Percentiles rank a stretch among this genome's conserved stretches.
Conservation (phyloP, 2,888 invertebrate species). For the Saturnia japonica region DNA sequence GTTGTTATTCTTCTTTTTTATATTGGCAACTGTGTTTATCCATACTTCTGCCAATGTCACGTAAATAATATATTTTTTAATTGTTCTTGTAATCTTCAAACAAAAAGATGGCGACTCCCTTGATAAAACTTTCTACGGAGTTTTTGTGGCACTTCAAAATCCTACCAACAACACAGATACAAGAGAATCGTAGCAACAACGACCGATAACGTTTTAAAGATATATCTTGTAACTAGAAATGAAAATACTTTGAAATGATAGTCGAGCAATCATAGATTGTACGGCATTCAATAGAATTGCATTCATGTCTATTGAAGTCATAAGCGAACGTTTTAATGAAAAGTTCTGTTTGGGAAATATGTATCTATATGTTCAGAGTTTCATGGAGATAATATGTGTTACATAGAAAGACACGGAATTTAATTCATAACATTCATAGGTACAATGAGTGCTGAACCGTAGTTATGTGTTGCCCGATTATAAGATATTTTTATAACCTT, state of each 20-base stretch:
- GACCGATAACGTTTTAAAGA: not conserved
- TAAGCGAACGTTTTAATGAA: conserved; percentile 2
- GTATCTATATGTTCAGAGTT: not conserved
- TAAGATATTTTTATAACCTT: no score
- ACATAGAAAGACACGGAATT: not conserved
- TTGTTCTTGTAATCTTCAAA: no score
- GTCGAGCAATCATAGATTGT: not conserved
- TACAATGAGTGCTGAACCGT: not conserved
- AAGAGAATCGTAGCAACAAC: not conserved
- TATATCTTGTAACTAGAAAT: not conserved
- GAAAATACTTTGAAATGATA: not conserved
- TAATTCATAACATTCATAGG: not conserved
- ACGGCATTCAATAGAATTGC: not conserved
- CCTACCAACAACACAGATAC: no score
- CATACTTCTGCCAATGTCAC: no score
- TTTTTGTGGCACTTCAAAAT: no score
- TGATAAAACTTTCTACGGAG: no score
- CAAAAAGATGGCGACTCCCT: no score
- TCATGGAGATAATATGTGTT: not conserved
- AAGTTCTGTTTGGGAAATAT: not conserved
- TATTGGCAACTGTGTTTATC: no score
- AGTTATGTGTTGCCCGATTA: no score
- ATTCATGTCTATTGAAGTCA: not conserved
- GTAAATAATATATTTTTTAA: no score
- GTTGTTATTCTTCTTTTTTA: no score